Conservation (phyloP, 2,888 invertebrate species). For the Orthonychiurus folsomi region DNA sequence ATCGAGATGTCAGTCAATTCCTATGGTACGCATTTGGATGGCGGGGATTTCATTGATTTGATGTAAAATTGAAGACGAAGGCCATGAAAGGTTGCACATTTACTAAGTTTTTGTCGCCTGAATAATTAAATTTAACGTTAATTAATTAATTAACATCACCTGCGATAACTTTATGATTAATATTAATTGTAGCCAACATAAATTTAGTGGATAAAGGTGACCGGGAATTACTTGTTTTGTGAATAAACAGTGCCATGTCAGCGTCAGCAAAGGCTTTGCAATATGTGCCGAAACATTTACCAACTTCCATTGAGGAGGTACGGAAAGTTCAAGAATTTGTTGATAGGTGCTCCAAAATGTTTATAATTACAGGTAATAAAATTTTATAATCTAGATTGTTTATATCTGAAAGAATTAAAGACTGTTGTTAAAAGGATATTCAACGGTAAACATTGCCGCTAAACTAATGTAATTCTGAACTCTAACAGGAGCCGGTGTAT, state of each 20-base stretch:
- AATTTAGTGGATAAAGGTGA: too few relatives aligned
- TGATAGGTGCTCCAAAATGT: constrained; percentile 49
- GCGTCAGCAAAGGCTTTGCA: constrained; percentile 8
- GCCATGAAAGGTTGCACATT: too few relatives aligned
- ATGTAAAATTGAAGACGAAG: too few relatives aligned
- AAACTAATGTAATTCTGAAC: too few relatives aligned
- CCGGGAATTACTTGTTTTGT: not conserved
- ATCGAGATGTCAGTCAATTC: too few relatives aligned
- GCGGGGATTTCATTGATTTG: too few relatives aligned
- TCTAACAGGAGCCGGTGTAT: constrained; percentile 88
- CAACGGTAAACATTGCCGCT: constrained; percentile 4
- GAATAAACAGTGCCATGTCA: not conserved
- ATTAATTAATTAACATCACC: too few relatives aligned
- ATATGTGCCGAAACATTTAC: constrained; percentile 67
- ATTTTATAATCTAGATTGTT: not conserved
- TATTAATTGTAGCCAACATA: too few relatives aligned
- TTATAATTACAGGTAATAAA: constrained; percentile 33
- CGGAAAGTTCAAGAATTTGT: constrained; percentile 55
- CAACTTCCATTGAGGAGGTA: constrained; percentile 55
- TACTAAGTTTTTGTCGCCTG: too few relatives aligned
- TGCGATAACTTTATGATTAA: too few relatives aligned
- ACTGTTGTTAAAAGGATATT: not conserved
- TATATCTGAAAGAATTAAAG: not conserved
- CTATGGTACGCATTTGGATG: too few relatives aligned
- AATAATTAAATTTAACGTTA: too few relatives aligned